Evolutionary conservation across 2,113 vertebrate species (phyloP).

Genomic region (Noctilio leporinus): DNA sequence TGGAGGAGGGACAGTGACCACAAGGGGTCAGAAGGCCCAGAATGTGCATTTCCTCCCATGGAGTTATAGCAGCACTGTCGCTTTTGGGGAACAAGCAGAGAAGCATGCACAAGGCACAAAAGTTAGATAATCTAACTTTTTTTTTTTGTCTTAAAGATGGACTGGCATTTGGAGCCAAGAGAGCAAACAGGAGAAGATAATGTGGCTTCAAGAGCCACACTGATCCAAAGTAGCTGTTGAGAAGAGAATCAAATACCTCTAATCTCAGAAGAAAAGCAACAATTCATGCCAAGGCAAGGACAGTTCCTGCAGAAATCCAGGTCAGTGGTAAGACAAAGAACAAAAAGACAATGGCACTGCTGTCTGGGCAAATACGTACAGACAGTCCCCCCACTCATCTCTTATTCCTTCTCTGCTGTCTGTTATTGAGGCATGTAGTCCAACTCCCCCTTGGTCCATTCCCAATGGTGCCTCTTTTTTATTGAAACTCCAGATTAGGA

Average conservation of each 20-base stretch:
- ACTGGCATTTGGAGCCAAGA: not conserved
- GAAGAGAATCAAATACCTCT: not conserved
- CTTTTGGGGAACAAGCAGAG: not conserved
- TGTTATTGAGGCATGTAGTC: not conserved
- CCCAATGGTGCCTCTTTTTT: not conserved
- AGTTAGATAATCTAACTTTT: not conserved
- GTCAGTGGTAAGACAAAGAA: not conserved
- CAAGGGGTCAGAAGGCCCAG: not conserved
- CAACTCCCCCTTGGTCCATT: not conserved
- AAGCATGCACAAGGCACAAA: not conserved
- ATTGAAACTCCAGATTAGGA: conserved; percentile 22
- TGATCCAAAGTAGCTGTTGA: not conserved
- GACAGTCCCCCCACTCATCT: not conserved
- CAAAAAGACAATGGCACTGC: not conserved
- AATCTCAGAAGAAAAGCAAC: conserved; percentile 44
- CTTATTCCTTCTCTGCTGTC: not conserved
- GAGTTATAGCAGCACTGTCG: not conserved
- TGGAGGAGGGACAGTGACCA: not conserved
- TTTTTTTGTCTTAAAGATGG: not conserved
- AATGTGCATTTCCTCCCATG: not conserved
- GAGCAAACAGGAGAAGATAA: not conserved
- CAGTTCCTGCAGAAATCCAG: conserved; percentile 24
- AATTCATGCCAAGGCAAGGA: not conserved
- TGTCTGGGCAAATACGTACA: not conserved
- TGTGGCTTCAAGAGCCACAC: not conserved